Conservation (phyloP, 2,797 vertebrate genomes). For the Channallabes apus region DNA sequence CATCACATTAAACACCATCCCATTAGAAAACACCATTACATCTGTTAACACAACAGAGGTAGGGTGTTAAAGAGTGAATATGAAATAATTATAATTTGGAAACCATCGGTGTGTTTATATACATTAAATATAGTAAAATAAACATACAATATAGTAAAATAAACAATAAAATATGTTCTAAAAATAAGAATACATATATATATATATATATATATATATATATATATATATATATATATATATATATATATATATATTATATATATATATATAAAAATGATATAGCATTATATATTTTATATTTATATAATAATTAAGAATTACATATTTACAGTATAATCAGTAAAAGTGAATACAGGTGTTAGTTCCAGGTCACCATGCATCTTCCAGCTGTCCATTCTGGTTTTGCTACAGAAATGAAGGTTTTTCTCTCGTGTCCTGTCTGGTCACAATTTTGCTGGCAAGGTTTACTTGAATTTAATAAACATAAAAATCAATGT, state of each 20-base stretch:
- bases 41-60: background rate
- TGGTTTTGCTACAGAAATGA: background rate
- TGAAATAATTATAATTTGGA: background rate
- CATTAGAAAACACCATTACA: background rate
- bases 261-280: background rate
- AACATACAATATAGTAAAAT: background rate
- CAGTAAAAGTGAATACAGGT: background rate
- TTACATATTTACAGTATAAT: background rate
- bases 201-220: too few species aligned
- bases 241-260: too few species aligned
- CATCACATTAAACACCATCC: background rate
- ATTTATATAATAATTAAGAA: too few species aligned
- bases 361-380: background rate
- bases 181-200: background rate
- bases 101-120: background rate
- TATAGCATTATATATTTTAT: background rate
- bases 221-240: too few species aligned
- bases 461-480: background rate
- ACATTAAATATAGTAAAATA: background rate
- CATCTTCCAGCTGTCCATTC: background rate
- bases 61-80: background rate
- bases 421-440: background rate
- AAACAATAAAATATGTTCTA: background rate
- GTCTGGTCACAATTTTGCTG: background rate
- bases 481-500: conserved; percentile 5